A percentile compares a stretch with the other conserved stretches of the same genome.
phyloP scores from a whole-genome alignment of 1,140 invertebrate species.

The Eupristina koningsbergeri region DNA sequence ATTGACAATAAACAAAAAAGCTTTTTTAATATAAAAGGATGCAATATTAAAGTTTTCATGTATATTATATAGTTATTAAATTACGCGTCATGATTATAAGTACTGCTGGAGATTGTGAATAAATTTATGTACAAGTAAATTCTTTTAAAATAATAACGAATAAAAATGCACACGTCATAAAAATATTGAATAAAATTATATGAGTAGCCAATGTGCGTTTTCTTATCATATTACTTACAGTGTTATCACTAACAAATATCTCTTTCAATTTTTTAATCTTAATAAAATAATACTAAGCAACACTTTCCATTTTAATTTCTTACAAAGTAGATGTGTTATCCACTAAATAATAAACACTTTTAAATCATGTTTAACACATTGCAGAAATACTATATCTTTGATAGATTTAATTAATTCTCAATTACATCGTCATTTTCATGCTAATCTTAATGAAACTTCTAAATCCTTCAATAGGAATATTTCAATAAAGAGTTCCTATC shows the following conservation, averaged over 20 bases:
- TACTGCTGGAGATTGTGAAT: background rate
- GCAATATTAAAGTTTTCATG: background rate
- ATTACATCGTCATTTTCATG: conserved; percentile 12
- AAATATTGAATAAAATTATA: background rate
- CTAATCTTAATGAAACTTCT: conserved; percentile 35
- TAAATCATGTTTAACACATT: background rate
- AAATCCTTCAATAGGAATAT: background rate
- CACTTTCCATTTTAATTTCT: background rate
- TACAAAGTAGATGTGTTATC: background rate
- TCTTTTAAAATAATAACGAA: background rate
- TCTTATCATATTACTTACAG: background rate
- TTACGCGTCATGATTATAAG: background rate
- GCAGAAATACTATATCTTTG: background rate
- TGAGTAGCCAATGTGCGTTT: background rate
- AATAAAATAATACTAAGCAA: background rate
- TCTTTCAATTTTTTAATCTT: background rate
- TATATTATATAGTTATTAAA: background rate
- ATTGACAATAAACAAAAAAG: no score
- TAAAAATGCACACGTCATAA: background rate
- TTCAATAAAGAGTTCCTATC: conserved; percentile 32
- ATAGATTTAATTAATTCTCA: conserved; percentile 34
- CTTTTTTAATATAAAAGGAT: no score
- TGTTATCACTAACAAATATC: background rate
- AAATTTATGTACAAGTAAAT: background rate
- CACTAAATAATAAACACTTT: background rate